Evolutionary conservation across 2,888 invertebrate genomes (phyloP).

Genomic region (Molanna angustata): DNA sequence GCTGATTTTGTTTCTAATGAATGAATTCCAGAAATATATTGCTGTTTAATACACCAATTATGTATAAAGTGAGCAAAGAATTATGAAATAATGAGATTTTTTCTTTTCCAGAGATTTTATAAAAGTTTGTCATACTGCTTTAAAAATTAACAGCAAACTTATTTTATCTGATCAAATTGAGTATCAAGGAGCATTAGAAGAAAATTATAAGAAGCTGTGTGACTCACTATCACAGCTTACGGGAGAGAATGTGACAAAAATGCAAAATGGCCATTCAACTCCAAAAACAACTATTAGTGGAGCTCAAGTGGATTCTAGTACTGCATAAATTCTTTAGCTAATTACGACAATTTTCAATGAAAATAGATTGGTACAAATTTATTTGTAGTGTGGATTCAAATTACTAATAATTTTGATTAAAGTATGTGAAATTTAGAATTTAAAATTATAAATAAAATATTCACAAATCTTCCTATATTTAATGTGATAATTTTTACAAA

Average conservation of each 20-base stretch:
- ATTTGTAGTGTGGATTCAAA: too few relatives aligned
- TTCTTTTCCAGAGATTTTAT: conserved; percentile 75
- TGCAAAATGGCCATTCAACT: conserved; percentile 73
- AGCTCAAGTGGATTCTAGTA: conserved; percentile 76
- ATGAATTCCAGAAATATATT: too few relatives aligned
- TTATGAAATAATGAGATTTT: conserved; percentile 5
- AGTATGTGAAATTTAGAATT: too few relatives aligned
- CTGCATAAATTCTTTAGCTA: conserved; percentile 65
- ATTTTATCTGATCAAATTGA: conserved; percentile 87
- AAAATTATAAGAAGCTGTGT: conserved; percentile 84
- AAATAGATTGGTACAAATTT: too few relatives aligned
- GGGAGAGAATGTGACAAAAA: conserved; percentile 66
- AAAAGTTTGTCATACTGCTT: conserved; percentile 83
- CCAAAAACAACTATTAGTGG: conserved; percentile 79
- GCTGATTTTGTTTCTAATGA: too few relatives aligned
- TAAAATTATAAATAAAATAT: too few relatives aligned
- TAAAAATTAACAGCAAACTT: conserved; percentile 85
- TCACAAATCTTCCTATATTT: too few relatives aligned
- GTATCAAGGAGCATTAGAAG: conserved; percentile 85
- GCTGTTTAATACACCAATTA: too few relatives aligned
- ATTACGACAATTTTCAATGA: too few relatives aligned
- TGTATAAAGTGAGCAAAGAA: too few relatives aligned
- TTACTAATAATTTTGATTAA: too few relatives aligned
- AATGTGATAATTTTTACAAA: too few relatives aligned
- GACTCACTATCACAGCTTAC: conserved; percentile 70